Evolutionary conservation across 30 jellyfish, hydroid and myxozoan species (phyloP).

Genomic region (Hydractinia symbiolongicarpus): DNA sequence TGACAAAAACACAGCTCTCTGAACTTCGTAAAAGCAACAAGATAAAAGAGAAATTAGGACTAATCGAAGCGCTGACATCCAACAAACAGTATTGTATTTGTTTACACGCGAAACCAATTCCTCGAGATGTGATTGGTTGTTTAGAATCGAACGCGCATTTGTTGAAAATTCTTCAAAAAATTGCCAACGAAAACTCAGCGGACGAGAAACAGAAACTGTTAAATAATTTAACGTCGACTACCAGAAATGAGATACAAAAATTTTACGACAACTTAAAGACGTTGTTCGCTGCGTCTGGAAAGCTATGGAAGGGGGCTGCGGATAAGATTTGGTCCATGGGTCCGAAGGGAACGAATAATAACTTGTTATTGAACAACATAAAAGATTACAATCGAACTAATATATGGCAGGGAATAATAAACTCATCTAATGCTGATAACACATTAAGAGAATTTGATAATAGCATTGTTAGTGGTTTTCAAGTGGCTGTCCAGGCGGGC

Average conservation of each 20-base stretch:
- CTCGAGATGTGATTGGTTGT: slow-evolving; percentile 31
- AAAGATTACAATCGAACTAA: slow-evolving; percentile 57
- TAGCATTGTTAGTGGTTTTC: slow-evolving; percentile 90
- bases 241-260: slow-evolving; percentile 29
- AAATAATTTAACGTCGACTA: slow-evolving; percentile 31
- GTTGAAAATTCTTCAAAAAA: slow-evolving; percentile 46
- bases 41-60: slow-evolving; percentile 46
- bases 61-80: slow-evolving; percentile 82
- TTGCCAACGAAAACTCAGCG: slow-evolving; percentile 44
- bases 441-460: slow-evolving; percentile 75
- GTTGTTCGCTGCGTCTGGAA: slow-evolving; percentile 53
- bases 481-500: slow-evolving; percentile 85
- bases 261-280: slow-evolving; percentile 40
- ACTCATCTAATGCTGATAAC: background rate
- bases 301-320: slow-evolving; percentile 52
- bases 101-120: slow-evolving; percentile 69
- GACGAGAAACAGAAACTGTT: slow-evolving; percentile 53
- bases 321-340: slow-evolving; percentile 91
- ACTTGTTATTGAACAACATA: slow-evolving; percentile 60
- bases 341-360: slow-evolving; percentile 82
- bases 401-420: slow-evolving; percentile 58
- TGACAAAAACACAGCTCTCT: slow-evolving; percentile 10
- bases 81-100: slow-evolving; percentile 54
- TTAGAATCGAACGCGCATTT: slow-evolving; percentile 56
- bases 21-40: slow-evolving; percentile 27